These are phyloP conservation scores for Apistogramma diplotaenia DNA, from an alignment of 2,113 vertebrate genomes.

Conservation along the genomic window DNA sequence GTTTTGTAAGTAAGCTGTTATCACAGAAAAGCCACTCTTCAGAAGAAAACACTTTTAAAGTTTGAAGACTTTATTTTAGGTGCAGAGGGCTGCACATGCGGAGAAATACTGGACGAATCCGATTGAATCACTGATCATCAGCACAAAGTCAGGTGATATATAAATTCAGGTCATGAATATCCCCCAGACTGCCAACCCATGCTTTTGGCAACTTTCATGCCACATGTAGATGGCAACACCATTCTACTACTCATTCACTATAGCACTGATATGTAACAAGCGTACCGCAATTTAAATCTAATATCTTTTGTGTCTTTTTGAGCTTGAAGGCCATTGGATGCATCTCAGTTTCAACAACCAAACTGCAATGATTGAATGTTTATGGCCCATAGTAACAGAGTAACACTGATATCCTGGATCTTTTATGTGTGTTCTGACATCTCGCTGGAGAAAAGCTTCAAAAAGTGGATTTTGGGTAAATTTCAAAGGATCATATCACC, in stretches of 20 bases:
- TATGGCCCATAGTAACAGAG: neutral
- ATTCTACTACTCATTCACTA: neutral
- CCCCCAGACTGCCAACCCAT: neutral
- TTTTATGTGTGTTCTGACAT: fast-evolving
- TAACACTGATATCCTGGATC: neutral
- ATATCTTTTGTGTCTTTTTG: neutral
- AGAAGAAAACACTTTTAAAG: neutral
- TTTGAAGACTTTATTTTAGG: neutral
- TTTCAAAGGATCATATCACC: neutral
- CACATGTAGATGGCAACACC: neutral
- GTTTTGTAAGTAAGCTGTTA: neutral
- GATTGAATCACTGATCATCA: neutral
- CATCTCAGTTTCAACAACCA: fast-evolving
- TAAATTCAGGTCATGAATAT: neutral
- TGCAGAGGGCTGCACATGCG: neutral
- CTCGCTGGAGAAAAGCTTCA: neutral
- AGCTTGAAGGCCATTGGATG: neutral
- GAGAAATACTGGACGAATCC: neutral
- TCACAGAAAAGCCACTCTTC: neutral
- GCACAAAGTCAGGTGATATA: neutral
- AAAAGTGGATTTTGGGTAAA: neutral
- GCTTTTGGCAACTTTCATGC: neutral
- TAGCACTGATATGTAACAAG: too few species aligned
- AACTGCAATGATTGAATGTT: neutral
- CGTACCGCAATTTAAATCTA: neutral